Evolutionary conservation across 2,888 invertebrate species (phyloP), one percentile per base, ranked within the genome.

Genomic region (Synergus gifuensis): DNA sequence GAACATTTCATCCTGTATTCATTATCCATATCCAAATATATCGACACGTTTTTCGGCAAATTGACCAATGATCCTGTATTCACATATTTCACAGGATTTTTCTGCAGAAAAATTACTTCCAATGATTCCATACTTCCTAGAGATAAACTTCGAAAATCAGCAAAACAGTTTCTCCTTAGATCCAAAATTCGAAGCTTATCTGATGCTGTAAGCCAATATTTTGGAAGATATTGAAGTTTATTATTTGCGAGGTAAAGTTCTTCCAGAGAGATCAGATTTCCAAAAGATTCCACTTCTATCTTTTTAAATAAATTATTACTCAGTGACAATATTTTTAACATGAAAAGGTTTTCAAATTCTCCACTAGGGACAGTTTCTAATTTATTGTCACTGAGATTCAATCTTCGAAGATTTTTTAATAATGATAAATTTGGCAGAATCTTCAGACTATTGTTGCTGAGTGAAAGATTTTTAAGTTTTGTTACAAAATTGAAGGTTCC

Each of bases 171-270:
- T 12, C 84, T 84, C 4, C 86, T 83, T 2, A 89, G 76, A 76
- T 90, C 88, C 22, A 90, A 69, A 49, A 83, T 78, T 18, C 78
- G 83, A 1, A 90, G 67, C 22, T 79, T 84, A 3, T n/a, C 76
- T 40, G 85, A 69, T 0, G 79, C 44, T 0, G 18, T 5, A 22
- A 85, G 83, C 89, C 90, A 90, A 8, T 66, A 81, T 0, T 2
- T 5, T 4, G 87, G 78, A 42, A 90, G 69, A 58, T 79, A 79
- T 46, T 79, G 79, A 22, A 89, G 76, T n/a, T 83, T 78, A 66
- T 88, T 88, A 49, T 86, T 81, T 2, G 88, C 88, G 7, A 86
- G 78, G 69, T 88, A 87, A 42, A 86, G 79, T 49, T 87, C 84
- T 76, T 86, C 86, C 8, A 86, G 76, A 63, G 81, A 78, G 9